Base-by-base conservation (phyloP, 1,140 invertebrate genomes). In the Drosophila takahashii region DNA sequence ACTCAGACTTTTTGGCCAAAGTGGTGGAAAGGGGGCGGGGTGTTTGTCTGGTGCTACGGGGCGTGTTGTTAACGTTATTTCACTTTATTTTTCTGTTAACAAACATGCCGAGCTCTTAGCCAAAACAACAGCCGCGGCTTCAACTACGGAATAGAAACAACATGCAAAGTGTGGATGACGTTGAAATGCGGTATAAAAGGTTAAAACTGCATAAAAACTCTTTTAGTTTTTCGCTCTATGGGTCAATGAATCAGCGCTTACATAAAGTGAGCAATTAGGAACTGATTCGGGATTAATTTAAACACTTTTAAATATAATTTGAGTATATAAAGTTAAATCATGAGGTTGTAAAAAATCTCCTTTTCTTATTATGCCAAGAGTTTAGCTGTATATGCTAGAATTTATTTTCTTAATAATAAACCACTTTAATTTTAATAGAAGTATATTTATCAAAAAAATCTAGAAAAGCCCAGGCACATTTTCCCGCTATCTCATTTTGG, bases 1-100 rank as follows among this genome's bases (percentile, higher is more conserved):
- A 86, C 81, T 81, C 79, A 86, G 81, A 86, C 81, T 81, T 70
- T 18, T 37, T n/a, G 22, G 42, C 16, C 11, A 58, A 29, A 42
- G 48, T 18, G 18, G 42, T 26, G 48, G 13, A 26, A 36, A n/a
- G 42, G 57, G 57, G 37, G 18, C 26, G 36, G 39, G 29, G 58
- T 57, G 77, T 79, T 57, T 85, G 80, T 84, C 77, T 85, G 66
- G 71, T 84, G 80, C 81, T 62, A 71, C 57, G 81, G 80, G 79
- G 80, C 81, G 81, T 83, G 80, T 79, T 79, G 36, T 64, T 44
- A 67, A 37, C 65, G 51, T 57, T 69, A 69, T 67, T 69, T 66
- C 47, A 15, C 16, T 69, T n/a, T 65, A 58, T 61, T 36, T 50
- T 39, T 32, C 29, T 71, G 53, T 71, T 50, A 72, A 64, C 77